Conservation (phyloP, 2,888 invertebrate species). For the Chymomyza amoena region DNA sequence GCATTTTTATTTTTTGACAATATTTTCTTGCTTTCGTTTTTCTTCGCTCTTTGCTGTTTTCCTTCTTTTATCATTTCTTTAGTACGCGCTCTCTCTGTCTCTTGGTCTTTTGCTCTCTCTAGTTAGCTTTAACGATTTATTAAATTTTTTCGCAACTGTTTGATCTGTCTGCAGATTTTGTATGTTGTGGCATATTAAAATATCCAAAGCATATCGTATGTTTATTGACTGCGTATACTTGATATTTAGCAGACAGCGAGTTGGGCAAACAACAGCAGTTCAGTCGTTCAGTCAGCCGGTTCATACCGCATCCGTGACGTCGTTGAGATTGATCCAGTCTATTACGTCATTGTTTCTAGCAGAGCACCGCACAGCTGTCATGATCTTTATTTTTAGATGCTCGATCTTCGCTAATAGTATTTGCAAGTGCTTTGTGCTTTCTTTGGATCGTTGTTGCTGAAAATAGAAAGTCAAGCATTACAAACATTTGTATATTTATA, state of each 20-base stretch:
- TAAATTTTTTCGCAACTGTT: conserved; percentile 2
- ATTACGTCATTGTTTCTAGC: conserved; percentile 46
- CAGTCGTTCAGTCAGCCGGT: conserved; percentile 18
- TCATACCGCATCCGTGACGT: conserved; percentile 57
- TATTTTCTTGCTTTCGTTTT: conserved; percentile 44
- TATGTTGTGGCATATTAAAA: conserved; percentile 1
- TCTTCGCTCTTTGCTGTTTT: conserved; percentile 57
- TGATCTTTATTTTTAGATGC: conserved; percentile 65
- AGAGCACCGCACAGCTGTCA: conserved; percentile 54
- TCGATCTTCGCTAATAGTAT: conserved; percentile 55
- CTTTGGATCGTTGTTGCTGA: conserved; percentile 60
- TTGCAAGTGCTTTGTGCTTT: conserved; percentile 72
- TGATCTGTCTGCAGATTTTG: neutral
- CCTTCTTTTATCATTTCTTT: conserved; percentile 64
- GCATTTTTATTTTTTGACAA: conserved; percentile 63
- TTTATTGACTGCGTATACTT: conserved; percentile 47
- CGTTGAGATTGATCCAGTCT: conserved; percentile 15
- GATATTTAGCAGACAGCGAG: conserved; percentile 22
- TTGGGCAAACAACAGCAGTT: neutral
- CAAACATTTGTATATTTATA: conserved; percentile 8
- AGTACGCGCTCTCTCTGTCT: conserved; percentile 40
- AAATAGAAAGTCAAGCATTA: conserved; percentile 55
- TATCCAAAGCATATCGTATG: conserved; percentile 6
- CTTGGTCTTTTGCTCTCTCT: conserved; percentile 14
- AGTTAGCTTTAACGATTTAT: neutral